These are phyloP conservation scores for Subanguina moxae DNA, from an alignment of 1,140 invertebrate species.

Conservation along the genomic window DNA sequence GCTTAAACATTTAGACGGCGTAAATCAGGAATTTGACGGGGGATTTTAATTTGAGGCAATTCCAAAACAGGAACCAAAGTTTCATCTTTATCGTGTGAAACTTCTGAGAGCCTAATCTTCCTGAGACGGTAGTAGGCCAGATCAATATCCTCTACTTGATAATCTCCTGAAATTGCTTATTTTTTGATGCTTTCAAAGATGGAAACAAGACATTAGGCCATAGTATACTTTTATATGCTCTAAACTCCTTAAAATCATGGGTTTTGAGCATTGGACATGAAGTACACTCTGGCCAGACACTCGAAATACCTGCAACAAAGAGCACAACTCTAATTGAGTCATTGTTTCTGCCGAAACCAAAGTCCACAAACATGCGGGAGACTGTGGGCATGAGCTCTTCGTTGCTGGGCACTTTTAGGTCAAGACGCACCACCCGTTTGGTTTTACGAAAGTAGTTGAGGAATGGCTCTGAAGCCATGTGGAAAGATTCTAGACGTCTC, in stretches of 20 bases:
- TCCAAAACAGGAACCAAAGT: conserved; percentile 29
- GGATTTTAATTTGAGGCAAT: neutral
- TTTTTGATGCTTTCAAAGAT: conserved; percentile 5
- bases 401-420: conserved; percentile 45
- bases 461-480: conserved; percentile 46
- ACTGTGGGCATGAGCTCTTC: conserved; percentile 37
- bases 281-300: too few relatives aligned
- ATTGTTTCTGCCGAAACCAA: conserved; percentile 51
- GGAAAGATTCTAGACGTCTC: conserved; percentile 47
- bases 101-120: conserved; percentile 36
- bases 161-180: conserved; percentile 41
- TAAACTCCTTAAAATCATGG: too few relatives aligned
- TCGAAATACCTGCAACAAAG: conserved; percentile 27
- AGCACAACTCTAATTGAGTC: conserved; percentile 52
- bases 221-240: too few relatives aligned
- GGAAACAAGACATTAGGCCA: too few relatives aligned
- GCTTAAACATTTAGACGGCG: too few relatives aligned
- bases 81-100: conserved; percentile 45
- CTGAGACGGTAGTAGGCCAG: conserved; percentile 46
- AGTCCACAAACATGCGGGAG: conserved; percentile 43
- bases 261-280: too few relatives aligned
- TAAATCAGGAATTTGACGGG: too few relatives aligned
- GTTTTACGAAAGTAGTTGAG: conserved; percentile 50
- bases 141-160: conserved; percentile 41
- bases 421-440: conserved; percentile 41